Base-by-base conservation (phyloP, 1,140 invertebrate species). In the Parasteatoda tepidariorum region DNA sequence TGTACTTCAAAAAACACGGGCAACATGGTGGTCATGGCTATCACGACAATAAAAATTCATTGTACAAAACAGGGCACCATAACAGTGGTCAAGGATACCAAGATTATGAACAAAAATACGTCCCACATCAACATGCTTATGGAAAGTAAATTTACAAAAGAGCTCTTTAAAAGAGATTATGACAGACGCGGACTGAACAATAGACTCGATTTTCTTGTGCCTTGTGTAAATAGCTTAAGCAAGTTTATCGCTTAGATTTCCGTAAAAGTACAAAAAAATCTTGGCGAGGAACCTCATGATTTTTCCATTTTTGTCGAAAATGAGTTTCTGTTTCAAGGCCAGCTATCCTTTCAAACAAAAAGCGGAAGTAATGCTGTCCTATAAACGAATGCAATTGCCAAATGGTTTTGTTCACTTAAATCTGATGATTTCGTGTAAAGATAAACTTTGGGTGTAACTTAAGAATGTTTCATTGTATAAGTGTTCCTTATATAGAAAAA, bases 1-100 rank as follows among this genome's bases (percentile, higher is more conserved):
- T 33, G 7, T 71, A 84, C 26, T 78, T 55, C 48, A 62, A 81
- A 22, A 62, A 79, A 28, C 22, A 83, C 3, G 71, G 57, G 30
- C 57, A 41, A 1, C 34, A 76, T 18, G 84, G 66, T 1, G 68
- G 74, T 11, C 62, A 85, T 48, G 84, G 84, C 9, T 74, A 85
- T 30, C 38, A 79, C 5, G 66, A 81, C 54, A 38, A 30, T 3
- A 28, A 18, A 13, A 68, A 70, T 22, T 28, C 67, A 18, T 15
- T 70, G 30, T 48, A 70, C 78, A 79, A 79, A 76, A 18, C 33
- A 61, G 59, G 61, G 2, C 71, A 62, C 28, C 22, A 75, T 0
- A 30, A 11, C 26, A 30, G 33, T n/a, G 74, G 74, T 78, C 62
- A 79, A 79, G 76, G 76, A 79, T 82, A 82, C 34, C 28, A 59